A percentile compares a stretch with the other conserved stretches of the same genome.
Conservation (phyloP, 37 sponge, comb jelly and placozoan genomes). For the Axinella damicornis region DNA sequence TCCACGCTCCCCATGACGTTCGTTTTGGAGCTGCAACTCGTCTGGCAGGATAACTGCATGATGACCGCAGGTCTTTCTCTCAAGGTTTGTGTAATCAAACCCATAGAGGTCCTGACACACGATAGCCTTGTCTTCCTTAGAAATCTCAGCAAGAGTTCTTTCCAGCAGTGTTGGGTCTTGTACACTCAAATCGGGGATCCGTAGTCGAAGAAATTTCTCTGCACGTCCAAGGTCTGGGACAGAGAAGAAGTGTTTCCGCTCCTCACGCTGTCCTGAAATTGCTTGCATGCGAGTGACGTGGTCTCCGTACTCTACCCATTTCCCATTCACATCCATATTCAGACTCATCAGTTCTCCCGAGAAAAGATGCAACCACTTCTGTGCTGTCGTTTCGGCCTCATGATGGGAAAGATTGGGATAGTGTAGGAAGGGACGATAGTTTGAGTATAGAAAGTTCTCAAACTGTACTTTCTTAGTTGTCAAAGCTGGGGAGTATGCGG, state of each 20-base stretch:
- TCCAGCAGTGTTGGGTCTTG: neutral
- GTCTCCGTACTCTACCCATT: neutral
- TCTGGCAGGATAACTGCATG: neutral
- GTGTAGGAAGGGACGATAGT: neutral
- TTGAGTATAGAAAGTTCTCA: neutral
- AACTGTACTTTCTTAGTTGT: neutral
- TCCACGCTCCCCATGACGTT: neutral
- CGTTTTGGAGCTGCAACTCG: neutral
- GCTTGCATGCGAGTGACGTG: neutral
- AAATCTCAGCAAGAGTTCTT: neutral
- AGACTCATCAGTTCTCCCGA: neutral
- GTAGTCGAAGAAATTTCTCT: neutral
- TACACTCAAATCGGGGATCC: neutral
- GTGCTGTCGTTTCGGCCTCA: neutral
- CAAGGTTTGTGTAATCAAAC: neutral
- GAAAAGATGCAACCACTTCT: neutral
- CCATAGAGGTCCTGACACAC: neutral
- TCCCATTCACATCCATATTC: neutral
- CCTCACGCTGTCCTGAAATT: neutral
- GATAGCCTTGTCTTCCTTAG: neutral
- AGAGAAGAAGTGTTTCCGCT: neutral
- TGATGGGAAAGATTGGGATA: neutral
- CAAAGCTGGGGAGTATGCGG: too few species aligned
- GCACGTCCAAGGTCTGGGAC: neutral
- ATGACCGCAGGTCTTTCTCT: neutral